Evolutionary conservation across 2,888 invertebrate species (phyloP), one percentile per base, ranked within the genome.

Genomic region (Volucella zonaria): DNA sequence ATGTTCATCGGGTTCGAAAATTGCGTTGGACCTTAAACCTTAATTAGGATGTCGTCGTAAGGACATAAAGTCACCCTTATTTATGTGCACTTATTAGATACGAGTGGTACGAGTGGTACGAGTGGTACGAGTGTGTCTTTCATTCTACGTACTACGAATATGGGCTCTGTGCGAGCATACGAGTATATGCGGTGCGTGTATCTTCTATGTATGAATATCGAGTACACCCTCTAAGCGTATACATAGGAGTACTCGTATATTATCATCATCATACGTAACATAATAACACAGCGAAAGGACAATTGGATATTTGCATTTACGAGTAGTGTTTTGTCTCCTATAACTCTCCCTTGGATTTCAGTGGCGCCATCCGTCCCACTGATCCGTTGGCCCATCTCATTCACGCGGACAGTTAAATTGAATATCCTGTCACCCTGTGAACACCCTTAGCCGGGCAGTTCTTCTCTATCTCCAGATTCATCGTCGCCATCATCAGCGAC

Each of bases 31-130:
- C 83, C 83, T 85, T 85, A 85, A 85, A 85, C 80, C 83, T 81
- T 85, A 85, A 85, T 85, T 81, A 85, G 83, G 83, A 85, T 81
- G 83, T 85, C 83, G 83, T 85, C 83, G 83, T 85, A 76, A 67
- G 80, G 71, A 85, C 83, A 85, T 85, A 85, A 85, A 85, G 76
- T 85, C 71, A 85, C 62, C 70, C 76, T 85, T 85, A 85, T 85
- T 85, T 85, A 85, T 85, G 83, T 85, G 76, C 75, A 85, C 83
- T 85, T 85, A 85, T 85, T 85, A 85, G 83, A 85, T 79, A 23
- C 23, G 23, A 23, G 23, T 23, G 23, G 3, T 23, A 31, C 31
- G 31, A 31, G 31, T 31, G 31, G 31, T 23, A 31, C 31, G 31
- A 31, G 31, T 31, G 31, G 31, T 31, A 6, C 31, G 31, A 31